Evolutionary conservation across 2,797 vertebrate genomes (phyloP), one percentile per base, ranked within the genome.

Genomic region (Harpagifer antarcticus): DNA sequence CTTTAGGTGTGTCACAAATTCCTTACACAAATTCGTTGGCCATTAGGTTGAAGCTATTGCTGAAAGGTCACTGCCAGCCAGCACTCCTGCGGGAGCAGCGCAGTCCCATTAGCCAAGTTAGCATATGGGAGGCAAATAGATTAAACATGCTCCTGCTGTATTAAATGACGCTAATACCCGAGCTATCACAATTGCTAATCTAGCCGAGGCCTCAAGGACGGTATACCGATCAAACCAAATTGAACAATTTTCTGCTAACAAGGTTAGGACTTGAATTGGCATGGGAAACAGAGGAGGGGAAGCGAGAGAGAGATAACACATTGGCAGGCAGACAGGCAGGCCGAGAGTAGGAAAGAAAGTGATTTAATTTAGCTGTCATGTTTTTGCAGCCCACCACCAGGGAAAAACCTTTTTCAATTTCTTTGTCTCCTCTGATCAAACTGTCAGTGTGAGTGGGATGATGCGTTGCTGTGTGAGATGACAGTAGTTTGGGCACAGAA

Each of bases 311-410:
- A 60, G 78, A 86, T 74, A 86, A 84, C 61, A 81, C 73, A 73
- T 83, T 86, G 80, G 87, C 78, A 87, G 87, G 78, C 82, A 73
- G 87, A 78, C 82, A 73, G 85, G 72, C 82, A 71, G 85, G 71
- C 43, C 27, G 69, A 87, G 76, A 79, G 80, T 59, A 81, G 78
- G 78, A 90, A 78, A 85, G 85, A 82, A 87, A 86, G 86, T 90
- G 89, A 92, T 92, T 93, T 92, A 84, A 93, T 94, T 93, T 91
- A 89, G 90, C 88, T 66, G 88, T 83, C 68, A 68, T 87, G 90
- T 90, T 92, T 89, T 87, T 90, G 86, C 84, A 88, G 83, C 75
- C 53, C 78, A 83, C 74, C 89, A 89, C 90, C 86, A 67, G 87
- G 87, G 90, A 74, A 91, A 90, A 90, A 81, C 79, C 86, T 83